phyloP scores from a whole-genome alignment of 2,113 vertebrate genomes.

The Microcebus murinus region DNA sequence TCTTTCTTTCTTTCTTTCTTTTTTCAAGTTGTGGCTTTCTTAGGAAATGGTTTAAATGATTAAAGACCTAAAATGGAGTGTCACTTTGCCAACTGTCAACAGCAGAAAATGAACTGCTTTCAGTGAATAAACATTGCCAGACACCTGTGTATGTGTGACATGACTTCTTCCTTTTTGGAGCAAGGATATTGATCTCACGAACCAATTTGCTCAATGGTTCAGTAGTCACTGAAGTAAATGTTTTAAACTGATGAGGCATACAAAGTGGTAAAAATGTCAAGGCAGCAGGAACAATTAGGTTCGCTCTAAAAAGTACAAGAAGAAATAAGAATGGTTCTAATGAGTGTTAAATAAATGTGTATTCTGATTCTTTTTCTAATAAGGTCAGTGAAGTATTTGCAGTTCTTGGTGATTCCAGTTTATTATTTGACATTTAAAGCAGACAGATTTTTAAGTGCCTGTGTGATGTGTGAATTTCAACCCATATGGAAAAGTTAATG shows the following conservation, averaged over 20 bases:
- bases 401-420: not conserved
- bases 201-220: slow-evolving; percentile 71
- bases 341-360: slow-evolving; percentile 47
- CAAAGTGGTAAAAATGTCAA: slow-evolving; percentile 68
- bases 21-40: slow-evolving; percentile 58
- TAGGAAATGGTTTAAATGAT: slow-evolving; percentile 70
- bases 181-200: slow-evolving; percentile 71
- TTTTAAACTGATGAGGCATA: slow-evolving; percentile 69
- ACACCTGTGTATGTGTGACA: slow-evolving; percentile 51
- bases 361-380: not conserved
- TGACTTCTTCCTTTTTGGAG: slow-evolving; percentile 48
- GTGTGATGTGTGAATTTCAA: not conserved
- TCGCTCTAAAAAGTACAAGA: slow-evolving; percentile 26
- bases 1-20: not conserved
- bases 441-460: not conserved
- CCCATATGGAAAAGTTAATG: not conserved
- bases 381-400: not conserved
- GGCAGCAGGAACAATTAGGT: slow-evolving; percentile 54
- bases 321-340: not conserved
- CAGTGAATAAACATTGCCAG: slow-evolving; percentile 67
- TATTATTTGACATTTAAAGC: not conserved
- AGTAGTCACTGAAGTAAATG: slow-evolving; percentile 68
- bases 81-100: slow-evolving; percentile 68
- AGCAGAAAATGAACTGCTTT: slow-evolving; percentile 68
- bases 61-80: slow-evolving; percentile 73